Evolutionary conservation across 2,797 vertebrate species (phyloP).

Genomic region (Ctenopoma kingsleyae): DNA sequence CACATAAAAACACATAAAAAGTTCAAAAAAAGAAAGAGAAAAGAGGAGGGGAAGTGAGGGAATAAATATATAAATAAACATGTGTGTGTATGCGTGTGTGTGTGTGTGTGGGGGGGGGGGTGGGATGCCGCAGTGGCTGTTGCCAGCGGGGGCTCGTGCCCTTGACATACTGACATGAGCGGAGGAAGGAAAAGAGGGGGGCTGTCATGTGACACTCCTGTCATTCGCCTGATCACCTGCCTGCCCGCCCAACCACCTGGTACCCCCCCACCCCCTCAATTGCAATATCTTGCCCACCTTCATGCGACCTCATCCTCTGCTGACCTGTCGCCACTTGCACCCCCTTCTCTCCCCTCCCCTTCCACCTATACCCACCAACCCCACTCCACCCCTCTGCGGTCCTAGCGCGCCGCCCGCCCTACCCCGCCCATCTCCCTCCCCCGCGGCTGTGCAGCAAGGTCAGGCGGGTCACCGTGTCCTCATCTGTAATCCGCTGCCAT

Average conservation of each 20-base stretch:
- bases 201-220: conserved; percentile 92
- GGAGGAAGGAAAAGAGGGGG: conserved; percentile 21
- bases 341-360: conserved; percentile 82
- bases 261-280: conserved; percentile 65
- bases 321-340: conserved; percentile 89
- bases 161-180: conserved; percentile 94
- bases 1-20: conserved; percentile 55
- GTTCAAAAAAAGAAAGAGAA: conserved; percentile 16
- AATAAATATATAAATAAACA: conserved; percentile 67
- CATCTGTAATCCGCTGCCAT: conserved; percentile 99
- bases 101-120: conserved; percentile 7
- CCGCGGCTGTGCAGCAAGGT: conserved; percentile 95
- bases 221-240: conserved; percentile 85
- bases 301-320: conserved; percentile 92
- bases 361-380: conserved; percentile 31
- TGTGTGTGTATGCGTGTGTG: neutral
- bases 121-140: conserved; percentile 70
- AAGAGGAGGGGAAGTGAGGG: conserved; percentile 26
- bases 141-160: conserved; percentile 87
- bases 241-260: conserved; percentile 87
- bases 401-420: conserved; percentile 38
- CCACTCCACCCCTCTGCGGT: conserved; percentile 53
- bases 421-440: conserved; percentile 84
- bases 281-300: conserved; percentile 85
- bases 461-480: conserved; percentile 96